These are phyloP conservation scores for Phaenicophaeus curvirostris DNA, from an alignment of 2,797 vertebrate genomes.

Conservation along the genomic window DNA sequence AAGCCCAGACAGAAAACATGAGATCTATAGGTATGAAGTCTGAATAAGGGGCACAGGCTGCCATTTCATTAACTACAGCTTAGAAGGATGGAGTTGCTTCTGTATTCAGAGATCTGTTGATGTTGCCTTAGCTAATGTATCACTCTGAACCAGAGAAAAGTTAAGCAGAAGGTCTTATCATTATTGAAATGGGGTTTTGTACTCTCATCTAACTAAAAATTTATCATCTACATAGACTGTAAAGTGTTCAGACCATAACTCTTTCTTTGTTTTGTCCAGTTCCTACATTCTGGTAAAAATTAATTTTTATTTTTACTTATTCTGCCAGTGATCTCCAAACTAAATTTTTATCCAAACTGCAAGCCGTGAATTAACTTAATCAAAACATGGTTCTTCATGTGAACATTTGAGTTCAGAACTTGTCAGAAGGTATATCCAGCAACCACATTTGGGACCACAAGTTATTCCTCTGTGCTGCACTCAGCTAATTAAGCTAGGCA, in stretches of 20 bases:
- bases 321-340: not conserved
- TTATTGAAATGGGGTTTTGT: not conserved
- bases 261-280: not conserved
- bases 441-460: not conserved
- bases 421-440: not conserved
- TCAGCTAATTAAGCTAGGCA: rapidly evolving
- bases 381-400: not conserved
- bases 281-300: not conserved
- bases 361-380: not conserved
- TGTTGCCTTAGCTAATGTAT: not conserved
- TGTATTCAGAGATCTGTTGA: not conserved
- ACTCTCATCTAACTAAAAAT: not conserved
- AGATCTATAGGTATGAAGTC: not conserved
- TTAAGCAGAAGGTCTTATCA: not conserved
- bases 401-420: not conserved
- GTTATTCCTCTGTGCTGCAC: not conserved
- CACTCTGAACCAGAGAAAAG: not conserved
- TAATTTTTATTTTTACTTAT: not conserved
- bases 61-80: not conserved
- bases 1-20: not conserved
- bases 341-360: not conserved
- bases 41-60: not conserved
- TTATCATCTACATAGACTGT: not conserved
- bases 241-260: not conserved
- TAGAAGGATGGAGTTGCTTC: not conserved